Evolutionary conservation across 1,140 invertebrate species (phyloP).

Genomic region (Frieseomelitta varia): DNA sequence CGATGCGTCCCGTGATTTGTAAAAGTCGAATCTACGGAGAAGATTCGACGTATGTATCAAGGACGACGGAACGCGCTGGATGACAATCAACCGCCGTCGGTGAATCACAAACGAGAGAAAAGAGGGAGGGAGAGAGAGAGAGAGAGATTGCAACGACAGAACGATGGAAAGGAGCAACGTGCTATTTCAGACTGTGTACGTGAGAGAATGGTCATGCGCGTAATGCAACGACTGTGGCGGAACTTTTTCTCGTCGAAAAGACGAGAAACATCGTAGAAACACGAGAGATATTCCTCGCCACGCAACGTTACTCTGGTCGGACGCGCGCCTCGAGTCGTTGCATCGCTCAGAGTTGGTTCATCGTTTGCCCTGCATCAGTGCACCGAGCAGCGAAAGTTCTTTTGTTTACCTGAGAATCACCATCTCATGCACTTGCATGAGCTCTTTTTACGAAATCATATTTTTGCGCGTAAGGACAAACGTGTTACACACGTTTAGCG

Average conservation of each 20-base stretch:
- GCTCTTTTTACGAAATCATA: conserved; percentile 72
- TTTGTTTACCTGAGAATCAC: conserved; percentile 58
- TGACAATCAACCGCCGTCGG: background rate
- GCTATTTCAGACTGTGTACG: background rate
- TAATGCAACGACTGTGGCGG: conserved; percentile 14
- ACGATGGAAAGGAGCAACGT: background rate
- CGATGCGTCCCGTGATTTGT: background rate
- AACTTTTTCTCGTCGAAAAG: conserved; percentile 18
- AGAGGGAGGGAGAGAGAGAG: background rate
- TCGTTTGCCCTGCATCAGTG: conserved; percentile 49
- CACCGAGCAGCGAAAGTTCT: conserved; percentile 63
- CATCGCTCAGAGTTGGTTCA: conserved; percentile 53
- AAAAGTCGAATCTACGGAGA: background rate
- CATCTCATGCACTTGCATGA: conserved; percentile 67
- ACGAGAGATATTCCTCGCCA: conserved; percentile 3
- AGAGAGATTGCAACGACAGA: background rate
- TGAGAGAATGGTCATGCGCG: background rate
- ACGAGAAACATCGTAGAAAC: conserved; percentile 20
- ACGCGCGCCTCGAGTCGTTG: conserved; percentile 55
- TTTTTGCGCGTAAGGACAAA: conserved; percentile 43
- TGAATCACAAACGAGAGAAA: background rate
- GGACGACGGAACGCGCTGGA: background rate
- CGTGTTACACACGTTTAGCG: background rate
- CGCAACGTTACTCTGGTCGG: conserved; percentile 56
- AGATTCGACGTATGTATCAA: conserved; percentile 9